Base-by-base conservation (phyloP, 2,888 invertebrate species). In the Epirrhoe tristata region DNA sequence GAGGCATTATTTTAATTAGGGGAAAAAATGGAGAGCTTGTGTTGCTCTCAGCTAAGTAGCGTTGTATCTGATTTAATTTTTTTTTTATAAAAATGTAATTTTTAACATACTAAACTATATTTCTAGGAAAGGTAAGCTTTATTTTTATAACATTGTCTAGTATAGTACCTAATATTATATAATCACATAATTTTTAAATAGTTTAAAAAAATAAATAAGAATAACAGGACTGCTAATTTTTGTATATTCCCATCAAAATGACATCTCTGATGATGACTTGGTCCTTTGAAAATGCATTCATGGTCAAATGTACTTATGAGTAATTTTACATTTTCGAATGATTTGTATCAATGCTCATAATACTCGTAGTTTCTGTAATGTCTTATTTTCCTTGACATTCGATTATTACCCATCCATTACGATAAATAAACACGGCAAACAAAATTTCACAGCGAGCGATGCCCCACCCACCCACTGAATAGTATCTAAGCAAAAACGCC, bases 1-100 rank as follows among this genome's bases (percentile, higher is more conserved):
- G 52, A 89, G 85, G 88, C 90, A 92, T 92, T 92, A 91, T 91
- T 91, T 91, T 92, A 92, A 92, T 93, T 91, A 91, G 53, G 91
- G 90, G 39, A 39, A 90, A 91, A 91, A 90, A 89, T 86, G 81
- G 79, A 79, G 78, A 16, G 14, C 14, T 16, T 48, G 48, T 46
- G 46, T 48, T 16, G 48, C 48, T 16, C 48, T 14, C 16, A 48
- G 48, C 48, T 16, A 48, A 48, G 16, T 16, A 48, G 16, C 48
- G 14, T 46, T 48, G 16, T 48, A 43, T 43, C 39, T 43, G 39
- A 43, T 43, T 4, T 43, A 12, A 3, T 12, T 12, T 12, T 43
- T 5, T 43, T 43, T 43, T 43, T 5, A 43, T 43, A 12, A 43
- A 43, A 43, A 43, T 43, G 12, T 39, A 43, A 34, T 7, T 7